Evolutionary conservation across 2,797 vertebrate species (phyloP).

Genomic region (Sandelia bainsii): DNA sequence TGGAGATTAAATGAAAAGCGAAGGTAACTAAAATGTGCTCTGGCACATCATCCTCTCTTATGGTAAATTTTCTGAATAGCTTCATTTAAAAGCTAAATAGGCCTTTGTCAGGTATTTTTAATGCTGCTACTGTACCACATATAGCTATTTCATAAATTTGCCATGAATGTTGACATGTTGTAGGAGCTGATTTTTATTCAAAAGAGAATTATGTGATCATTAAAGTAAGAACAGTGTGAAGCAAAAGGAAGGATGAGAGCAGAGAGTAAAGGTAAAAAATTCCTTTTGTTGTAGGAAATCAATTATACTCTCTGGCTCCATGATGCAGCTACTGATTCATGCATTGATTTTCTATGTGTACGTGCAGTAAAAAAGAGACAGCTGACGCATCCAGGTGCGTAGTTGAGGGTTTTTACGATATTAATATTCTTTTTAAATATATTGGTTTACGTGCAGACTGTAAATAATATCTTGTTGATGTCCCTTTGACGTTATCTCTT

Average conservation of each 20-base stretch:
- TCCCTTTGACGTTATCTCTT: slow-evolving; percentile 35
- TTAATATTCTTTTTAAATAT: slow-evolving; percentile 50
- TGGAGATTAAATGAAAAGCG: background rate
- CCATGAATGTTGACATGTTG: slow-evolving; percentile 6
- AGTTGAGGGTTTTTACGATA: slow-evolving; percentile 39
- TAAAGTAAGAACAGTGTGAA: slow-evolving; percentile 22
- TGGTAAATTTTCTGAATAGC: background rate
- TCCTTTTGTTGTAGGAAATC: slow-evolving; percentile 71
- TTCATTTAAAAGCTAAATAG: background rate
- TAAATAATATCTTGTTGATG: slow-evolving; percentile 38
- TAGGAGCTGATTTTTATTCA: slow-evolving; percentile 14
- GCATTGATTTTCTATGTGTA: slow-evolving; percentile 57
- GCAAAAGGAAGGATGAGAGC: slow-evolving; percentile 27
- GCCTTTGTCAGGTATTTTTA: slow-evolving; percentile 6
- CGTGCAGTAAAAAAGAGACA: slow-evolving; percentile 22
- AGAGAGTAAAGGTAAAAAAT: slow-evolving; percentile 52
- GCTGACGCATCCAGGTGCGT: slow-evolving; percentile 32
- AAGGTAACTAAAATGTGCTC: background rate
- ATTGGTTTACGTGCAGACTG: slow-evolving; percentile 23
- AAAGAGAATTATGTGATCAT: slow-evolving; percentile 31
- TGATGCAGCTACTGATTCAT: slow-evolving; percentile 63
- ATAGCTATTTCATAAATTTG: slow-evolving; percentile 10
- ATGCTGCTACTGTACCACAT: slow-evolving; percentile 16
- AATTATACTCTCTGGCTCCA: slow-evolving; percentile 47
- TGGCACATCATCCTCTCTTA: background rate